Conservation (phyloP, 1,140 invertebrate genomes). For the Pinna nobilis region DNA sequence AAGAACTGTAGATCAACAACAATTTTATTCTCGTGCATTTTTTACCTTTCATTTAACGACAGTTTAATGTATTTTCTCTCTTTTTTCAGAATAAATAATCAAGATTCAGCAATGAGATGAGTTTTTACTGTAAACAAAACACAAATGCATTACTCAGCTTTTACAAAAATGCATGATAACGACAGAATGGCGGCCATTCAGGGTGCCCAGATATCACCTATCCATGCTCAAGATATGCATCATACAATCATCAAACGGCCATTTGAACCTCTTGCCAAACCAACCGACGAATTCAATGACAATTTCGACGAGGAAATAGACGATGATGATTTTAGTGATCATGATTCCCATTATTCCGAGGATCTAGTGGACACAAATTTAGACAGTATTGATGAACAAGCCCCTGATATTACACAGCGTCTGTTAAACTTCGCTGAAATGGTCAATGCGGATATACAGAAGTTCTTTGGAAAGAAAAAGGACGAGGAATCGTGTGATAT, state of each 20-base stretch:
- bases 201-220: slow-evolving; percentile 27
- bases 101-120: not conserved
- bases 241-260: slow-evolving; percentile 37
- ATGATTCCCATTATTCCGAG: slow-evolving; percentile 66
- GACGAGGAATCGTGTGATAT: slow-evolving; percentile 70
- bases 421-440: slow-evolving; percentile 66
- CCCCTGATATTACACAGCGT: slow-evolving; percentile 61
- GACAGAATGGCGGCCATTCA: slow-evolving; percentile 40
- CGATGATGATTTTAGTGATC: slow-evolving; percentile 68
- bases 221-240: slow-evolving; percentile 21
- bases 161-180: slow-evolving; percentile 43
- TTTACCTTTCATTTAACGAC: slow-evolving; percentile 7
- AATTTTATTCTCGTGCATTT: no score
- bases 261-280: slow-evolving; percentile 40
- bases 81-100: not conserved
- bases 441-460: slow-evolving; percentile 69
- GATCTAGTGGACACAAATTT: slow-evolving; percentile 52
- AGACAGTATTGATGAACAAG: slow-evolving; percentile 34
- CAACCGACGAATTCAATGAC: not conserved
- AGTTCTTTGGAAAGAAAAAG: slow-evolving; percentile 69
- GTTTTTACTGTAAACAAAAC: not conserved
- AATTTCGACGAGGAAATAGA: slow-evolving; percentile 39
- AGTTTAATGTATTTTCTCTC: not conserved
- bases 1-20: no score
- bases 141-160: slow-evolving; percentile 29